Base-by-base conservation (phyloP, 1,140 invertebrate genomes). In the Drosophila guanche region DNA sequence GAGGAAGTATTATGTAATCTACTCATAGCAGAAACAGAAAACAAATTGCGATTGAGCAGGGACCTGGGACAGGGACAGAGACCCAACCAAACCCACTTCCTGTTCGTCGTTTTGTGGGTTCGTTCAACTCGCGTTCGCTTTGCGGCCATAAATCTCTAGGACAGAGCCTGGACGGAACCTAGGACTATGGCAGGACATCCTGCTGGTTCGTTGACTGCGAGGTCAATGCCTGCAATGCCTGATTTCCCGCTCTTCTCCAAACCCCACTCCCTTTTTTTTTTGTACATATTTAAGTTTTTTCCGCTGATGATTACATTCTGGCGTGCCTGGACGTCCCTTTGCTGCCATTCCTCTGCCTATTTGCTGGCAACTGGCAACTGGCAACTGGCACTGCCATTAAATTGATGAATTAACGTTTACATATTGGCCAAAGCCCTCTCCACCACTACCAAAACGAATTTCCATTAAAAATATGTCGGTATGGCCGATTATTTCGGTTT, bases 381-480 rank as follows among this genome's bases (percentile, higher is more conserved):
- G 16, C 16, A 20, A 20, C 3, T 37, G 33, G 0, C 33, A 37
- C 52, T 57, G 57, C 46, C 71, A 84, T 79, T 79, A 84, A 84
- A 79, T 79, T 79, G 80, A 84, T 84, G 76, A 79, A 84, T 76
- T 75, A 54, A 54, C 72, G 45, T 68, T 76, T 83, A 63, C 62
- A 66, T 77, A 69, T 75, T 61, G 65, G 50, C 42, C 59, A 16
- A 20, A 43, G 67, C 51, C 4, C 4, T 33, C 3, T 2, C 33
- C 54, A 41, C 8, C 22, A 2, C 27, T 66, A 33, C 29, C 22
- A 45, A 23, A 47, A 45, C 47, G 33, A 53, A 57, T 68, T 81
- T 66, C 40, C 56, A 62, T 72, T 60, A 56, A 73, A 63, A 73
- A 56, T 73, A 63, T 57, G 46, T 73, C 20, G 42, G 22, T 22